Conservation (phyloP, 1,140 invertebrate species). For the Limonius californicus region DNA sequence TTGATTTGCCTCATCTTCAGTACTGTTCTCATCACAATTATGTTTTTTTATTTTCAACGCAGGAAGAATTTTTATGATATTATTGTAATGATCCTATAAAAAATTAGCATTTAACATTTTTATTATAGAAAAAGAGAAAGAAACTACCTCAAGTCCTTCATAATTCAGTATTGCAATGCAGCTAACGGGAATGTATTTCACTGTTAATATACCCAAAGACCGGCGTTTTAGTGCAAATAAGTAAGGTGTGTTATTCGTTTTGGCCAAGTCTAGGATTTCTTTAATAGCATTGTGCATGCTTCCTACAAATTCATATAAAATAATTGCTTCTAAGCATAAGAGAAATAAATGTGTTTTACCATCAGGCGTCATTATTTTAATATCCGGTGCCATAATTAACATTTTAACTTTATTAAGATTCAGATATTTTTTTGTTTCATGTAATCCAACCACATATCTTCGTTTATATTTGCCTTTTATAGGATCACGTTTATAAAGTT, state of each 20-base stretch:
- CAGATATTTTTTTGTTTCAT: conserved; percentile 54
- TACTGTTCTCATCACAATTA: too few species aligned
- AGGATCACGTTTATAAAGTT: conserved; percentile 54
- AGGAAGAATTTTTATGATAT: too few species aligned
- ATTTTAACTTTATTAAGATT: conserved; percentile 52
- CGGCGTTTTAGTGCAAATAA: conserved; percentile 21
- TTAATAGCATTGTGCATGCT: conserved; percentile 1
- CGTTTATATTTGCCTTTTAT: conserved; percentile 50
- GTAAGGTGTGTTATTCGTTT: conserved; percentile 8
- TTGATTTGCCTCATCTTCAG: neutral
- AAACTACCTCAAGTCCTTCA: conserved; percentile 21
- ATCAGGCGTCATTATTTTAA: conserved; percentile 27
- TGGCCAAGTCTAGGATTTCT: conserved; percentile 10
- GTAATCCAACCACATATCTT: conserved; percentile 53
- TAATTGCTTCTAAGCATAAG: too few species aligned
- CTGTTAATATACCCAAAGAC: conserved; percentile 12
- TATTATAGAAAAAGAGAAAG: neutral
- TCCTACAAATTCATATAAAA: conserved; percentile 16
- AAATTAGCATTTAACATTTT: neutral
- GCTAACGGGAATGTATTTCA: conserved; percentile 20
- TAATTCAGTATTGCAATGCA: conserved; percentile 21
- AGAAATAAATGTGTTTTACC: too few species aligned
- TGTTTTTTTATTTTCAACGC: too few species aligned
- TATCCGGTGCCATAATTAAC: conserved; percentile 54
- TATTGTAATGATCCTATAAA: neutral